A percentile compares a stretch with the other conserved stretches of the same genome.
These are phyloP conservation scores for Drosophila multiciliata DNA, from an alignment of 2,888 invertebrate genomes.

Conservation along the genomic window DNA sequence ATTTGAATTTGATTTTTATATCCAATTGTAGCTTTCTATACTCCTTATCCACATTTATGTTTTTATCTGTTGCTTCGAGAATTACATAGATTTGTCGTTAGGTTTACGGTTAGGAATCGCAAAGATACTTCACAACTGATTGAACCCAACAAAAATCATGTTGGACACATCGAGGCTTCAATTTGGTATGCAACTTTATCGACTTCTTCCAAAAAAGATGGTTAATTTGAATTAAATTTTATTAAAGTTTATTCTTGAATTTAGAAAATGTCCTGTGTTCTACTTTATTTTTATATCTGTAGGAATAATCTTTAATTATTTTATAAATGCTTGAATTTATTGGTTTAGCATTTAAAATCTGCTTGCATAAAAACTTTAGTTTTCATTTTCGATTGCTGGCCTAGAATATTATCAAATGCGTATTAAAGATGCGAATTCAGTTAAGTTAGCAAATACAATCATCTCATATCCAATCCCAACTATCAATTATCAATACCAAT, in stretches of 20 bases:
- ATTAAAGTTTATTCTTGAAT: slow-evolving; percentile 25
- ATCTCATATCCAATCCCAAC: slow-evolving; percentile 14
- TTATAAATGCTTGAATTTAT: slow-evolving; percentile 70
- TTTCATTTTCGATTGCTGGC: slow-evolving; percentile 25
- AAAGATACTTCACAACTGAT: slow-evolving; percentile 33
- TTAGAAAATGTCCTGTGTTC: slow-evolving; percentile 25
- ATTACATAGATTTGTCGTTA: slow-evolving; percentile 47
- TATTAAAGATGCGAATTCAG: slow-evolving; percentile 42
- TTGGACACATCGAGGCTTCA: slow-evolving; percentile 38
- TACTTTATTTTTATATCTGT: slow-evolving; percentile 35
- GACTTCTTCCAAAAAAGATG: slow-evolving; percentile 21
- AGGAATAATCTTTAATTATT: slow-evolving; percentile 52
- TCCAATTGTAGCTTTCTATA: slow-evolving; percentile 30
- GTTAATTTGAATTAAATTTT: slow-evolving; percentile 29
- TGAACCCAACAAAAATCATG: slow-evolving; percentile 34
- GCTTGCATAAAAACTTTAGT: slow-evolving; percentile 58
- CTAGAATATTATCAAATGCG: slow-evolving; percentile 60
- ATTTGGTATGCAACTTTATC: background rate
- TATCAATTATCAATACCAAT: slow-evolving; percentile 29
- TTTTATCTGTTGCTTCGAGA: slow-evolving; percentile 21
- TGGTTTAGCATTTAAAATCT: slow-evolving; percentile 58
- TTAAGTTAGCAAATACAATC: slow-evolving; percentile 22
- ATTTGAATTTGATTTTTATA: slow-evolving; percentile 70
- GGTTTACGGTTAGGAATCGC: slow-evolving; percentile 31
- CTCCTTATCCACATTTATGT: slow-evolving; percentile 26